Evolutionary conservation across 2,113 vertebrate species (phyloP).

Genomic region (Accipiter virgatus): DNA sequence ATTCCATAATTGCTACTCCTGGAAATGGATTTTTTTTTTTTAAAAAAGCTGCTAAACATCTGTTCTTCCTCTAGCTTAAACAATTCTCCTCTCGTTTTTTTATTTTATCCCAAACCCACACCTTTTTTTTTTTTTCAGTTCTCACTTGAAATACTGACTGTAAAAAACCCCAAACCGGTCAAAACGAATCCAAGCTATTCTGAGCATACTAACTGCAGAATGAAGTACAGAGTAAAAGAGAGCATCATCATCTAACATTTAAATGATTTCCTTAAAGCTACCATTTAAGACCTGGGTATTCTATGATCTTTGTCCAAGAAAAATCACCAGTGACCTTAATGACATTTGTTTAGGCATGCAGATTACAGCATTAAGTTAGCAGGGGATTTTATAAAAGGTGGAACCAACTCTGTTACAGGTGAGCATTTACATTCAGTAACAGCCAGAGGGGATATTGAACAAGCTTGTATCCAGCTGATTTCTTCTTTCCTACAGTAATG

Average conservation of each 20-base stretch:
- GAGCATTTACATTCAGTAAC: neutral
- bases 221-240: neutral
- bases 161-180: neutral
- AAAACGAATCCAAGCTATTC: neutral
- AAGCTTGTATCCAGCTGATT: neutral
- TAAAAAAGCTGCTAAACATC: neutral
- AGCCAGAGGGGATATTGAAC: neutral
- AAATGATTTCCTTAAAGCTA: neutral
- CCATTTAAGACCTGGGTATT: neutral
- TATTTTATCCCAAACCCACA: neutral
- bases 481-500: neutral
- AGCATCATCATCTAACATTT: neutral
- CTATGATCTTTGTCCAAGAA: neutral
- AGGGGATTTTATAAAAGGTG: neutral
- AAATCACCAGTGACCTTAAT: neutral
- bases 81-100: neutral
- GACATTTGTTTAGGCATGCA: neutral
- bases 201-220: neutral
- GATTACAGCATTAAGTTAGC: neutral
- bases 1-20: neutral
- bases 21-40: neutral
- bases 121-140: neutral
- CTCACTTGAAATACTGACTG: neutral
- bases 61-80: neutral
- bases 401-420: neutral